Evolutionary conservation across 2,113 vertebrate genomes (phyloP), one percentile per base, ranked within the genome.

Genomic region (Aix galericulata): DNA sequence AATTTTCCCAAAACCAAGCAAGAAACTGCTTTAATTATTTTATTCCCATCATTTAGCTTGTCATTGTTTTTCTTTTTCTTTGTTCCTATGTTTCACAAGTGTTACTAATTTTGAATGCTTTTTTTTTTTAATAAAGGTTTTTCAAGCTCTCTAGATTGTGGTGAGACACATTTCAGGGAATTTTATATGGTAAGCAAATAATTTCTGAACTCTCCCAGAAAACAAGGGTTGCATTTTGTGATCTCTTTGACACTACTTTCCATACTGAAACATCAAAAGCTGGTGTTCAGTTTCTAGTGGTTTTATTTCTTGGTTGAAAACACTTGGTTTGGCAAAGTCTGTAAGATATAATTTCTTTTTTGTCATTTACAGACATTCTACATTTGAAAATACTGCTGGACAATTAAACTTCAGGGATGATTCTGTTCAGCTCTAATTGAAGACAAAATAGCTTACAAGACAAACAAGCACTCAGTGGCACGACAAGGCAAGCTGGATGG

Each of bases 21-120:
- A 93, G 29, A 85, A 87, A 89, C 77, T 87, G 76, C 46, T 91
- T 77, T 75, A 86, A 94, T 94, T 91, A 80, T 42, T 88, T 88
- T 50, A 48, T 58, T 91, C 58, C 66, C 36, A 7, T 80, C 89
- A 71, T 79, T 74, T 46, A 86, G 66, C 9, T 86, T 78, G 56
- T 56, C 76, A 59, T 52, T 79, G 56, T 68, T 93, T 88, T 89
- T n/a, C n/a, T 63, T 60, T 82, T 59, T 62, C 81, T 93, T 94
- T 92, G 84, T 91, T 96, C 75, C 31, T 92, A 22, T 17, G 73
- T 67, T 92, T 80, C 81, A 82, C 87, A 80, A 82, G 31, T 82
- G 78, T 0, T 89, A 89, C 93, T 74, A 50, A 94, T 94, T 92
- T 85, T 76, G 18, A 91, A 94, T 66, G 26, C 3, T 68, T n/a